Base-by-base conservation (phyloP, 1,140 invertebrate species). In the Lepidurus couesii region DNA sequence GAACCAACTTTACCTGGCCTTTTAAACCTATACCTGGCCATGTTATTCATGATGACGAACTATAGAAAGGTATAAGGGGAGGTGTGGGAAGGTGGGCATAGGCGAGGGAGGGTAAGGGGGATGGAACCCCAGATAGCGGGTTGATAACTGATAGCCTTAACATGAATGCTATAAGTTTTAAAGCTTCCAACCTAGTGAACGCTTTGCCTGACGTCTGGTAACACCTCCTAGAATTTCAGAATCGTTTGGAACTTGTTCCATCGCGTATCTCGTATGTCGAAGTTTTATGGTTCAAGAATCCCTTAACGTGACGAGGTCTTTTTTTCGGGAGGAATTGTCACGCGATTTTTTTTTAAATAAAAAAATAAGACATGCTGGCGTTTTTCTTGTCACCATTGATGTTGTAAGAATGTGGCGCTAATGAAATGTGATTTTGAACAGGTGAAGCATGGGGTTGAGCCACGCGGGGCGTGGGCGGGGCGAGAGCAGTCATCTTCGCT, bases 381-480 rank as follows among this genome's bases (percentile, higher is more conserved):
- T 21, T n/a, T 7, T 65, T 13, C 13, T 9, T 65, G 16, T 7
- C 53, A 7, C 8, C 16, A 65, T 7, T 65, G 21, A 16, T 7
- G 16, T 7, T 65, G 53, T 65, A 21, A 13, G 13, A 65, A 65
- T 21, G 9, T 16, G 13, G n/a, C 53, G 13, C 21, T 65, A 65
- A 65, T 7, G 13, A 65, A 21, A 7, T 65, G 7, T 65, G 1
- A n/a, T 65, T 16, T 65, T 65, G 53, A 65, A 65, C 53, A 65
- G 53, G 53, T 65, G 53, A 65, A 65, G 21, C 13, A 65, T 65
- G 53, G 53, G 13, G 0, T 65, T 65, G 53, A 65, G 8, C n/a
- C 53, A 65, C 53, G 53, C 53, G 53, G 53, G 53, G 53, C 53
- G 53, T 65, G 53, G 53, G 53, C 53, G 53, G 53, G 5, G 53